Conservation (phyloP, 2,888 invertebrate genomes). For the Troilus luridus region DNA sequence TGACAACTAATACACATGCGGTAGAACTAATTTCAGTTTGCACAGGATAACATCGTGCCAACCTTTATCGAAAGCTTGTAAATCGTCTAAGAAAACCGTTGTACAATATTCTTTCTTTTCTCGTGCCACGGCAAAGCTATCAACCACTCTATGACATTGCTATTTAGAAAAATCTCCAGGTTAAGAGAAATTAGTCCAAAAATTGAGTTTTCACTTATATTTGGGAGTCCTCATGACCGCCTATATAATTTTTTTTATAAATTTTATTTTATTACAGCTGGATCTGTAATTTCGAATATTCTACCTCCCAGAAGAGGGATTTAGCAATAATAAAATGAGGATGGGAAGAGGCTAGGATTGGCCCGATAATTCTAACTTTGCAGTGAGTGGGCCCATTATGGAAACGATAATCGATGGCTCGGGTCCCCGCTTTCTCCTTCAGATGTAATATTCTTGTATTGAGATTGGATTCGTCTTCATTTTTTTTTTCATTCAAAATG, state of each 20-base stretch:
- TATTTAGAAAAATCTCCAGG: too few relatives aligned
- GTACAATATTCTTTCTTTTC: too few relatives aligned
- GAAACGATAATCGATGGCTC: constrained; percentile 18
- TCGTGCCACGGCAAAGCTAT: too few relatives aligned
- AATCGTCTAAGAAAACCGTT: too few relatives aligned
- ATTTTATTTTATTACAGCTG: background rate
- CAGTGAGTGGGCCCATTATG: constrained; percentile 14
- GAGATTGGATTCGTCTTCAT: background rate
- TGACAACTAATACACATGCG: too few relatives aligned
- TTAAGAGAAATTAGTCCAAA: too few relatives aligned
- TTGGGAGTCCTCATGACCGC: too few relatives aligned
- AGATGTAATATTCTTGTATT: background rate
- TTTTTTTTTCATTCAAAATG: background rate
- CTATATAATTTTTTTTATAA: background rate
- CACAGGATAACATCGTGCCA: too few relatives aligned
- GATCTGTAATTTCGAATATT: background rate
- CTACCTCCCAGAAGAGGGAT: background rate
- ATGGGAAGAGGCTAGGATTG: background rate
- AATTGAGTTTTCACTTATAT: too few relatives aligned
- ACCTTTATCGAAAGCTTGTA: too few relatives aligned
- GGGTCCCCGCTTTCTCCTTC: background rate
- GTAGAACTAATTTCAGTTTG: too few relatives aligned
- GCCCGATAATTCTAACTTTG: constrained; percentile 12
- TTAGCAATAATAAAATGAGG: background rate
- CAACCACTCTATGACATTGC: too few relatives aligned